phyloP scores from a whole-genome alignment of 1,140 invertebrate species.

The Ooceraea biroi region DNA sequence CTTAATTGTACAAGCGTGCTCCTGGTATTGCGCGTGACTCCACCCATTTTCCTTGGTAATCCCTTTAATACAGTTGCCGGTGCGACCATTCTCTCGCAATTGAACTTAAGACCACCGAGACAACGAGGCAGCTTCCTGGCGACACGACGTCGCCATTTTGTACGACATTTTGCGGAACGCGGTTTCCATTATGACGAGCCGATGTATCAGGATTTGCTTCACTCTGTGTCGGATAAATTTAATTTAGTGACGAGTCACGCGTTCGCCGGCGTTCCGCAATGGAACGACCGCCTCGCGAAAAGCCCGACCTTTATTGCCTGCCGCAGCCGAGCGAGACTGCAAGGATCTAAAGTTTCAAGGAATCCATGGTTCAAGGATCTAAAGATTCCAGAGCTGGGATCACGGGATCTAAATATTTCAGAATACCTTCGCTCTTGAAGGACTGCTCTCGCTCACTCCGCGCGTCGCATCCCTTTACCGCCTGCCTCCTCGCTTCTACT shows the following conservation, averaged over 20 bases:
- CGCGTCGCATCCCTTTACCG: neutral
- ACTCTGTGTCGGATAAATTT: slow-evolving; percentile 35
- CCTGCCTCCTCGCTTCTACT: neutral
- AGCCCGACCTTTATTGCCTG: neutral
- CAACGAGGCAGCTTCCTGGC: neutral
- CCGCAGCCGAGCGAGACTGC: neutral
- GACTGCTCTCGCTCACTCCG: slow-evolving; percentile 11
- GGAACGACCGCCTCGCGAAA: neutral
- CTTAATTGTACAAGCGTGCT: neutral
- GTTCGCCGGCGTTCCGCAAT: neutral
- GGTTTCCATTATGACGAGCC: slow-evolving; percentile 16
- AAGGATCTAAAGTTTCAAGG: slow-evolving; percentile 24
- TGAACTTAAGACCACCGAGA: slow-evolving; percentile 35
- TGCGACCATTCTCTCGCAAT: slow-evolving; percentile 41
- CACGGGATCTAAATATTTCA: slow-evolving; percentile 32
- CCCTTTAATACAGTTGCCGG: slow-evolving; percentile 37
- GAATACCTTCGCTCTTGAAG: slow-evolving; percentile 47
- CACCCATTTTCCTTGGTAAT: slow-evolving; percentile 42
- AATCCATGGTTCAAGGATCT: slow-evolving; percentile 29
- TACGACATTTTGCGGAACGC: slow-evolving; percentile 10
- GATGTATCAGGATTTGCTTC: slow-evolving; percentile 35
- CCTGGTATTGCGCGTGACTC: slow-evolving; percentile 26
- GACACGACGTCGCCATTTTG: slow-evolving; percentile 17
- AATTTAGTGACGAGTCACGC: slow-evolving; percentile 26
- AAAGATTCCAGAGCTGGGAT: slow-evolving; percentile 24